Conservation (phyloP, 2,888 invertebrate species). For the Keiferia lycopersicella region DNA sequence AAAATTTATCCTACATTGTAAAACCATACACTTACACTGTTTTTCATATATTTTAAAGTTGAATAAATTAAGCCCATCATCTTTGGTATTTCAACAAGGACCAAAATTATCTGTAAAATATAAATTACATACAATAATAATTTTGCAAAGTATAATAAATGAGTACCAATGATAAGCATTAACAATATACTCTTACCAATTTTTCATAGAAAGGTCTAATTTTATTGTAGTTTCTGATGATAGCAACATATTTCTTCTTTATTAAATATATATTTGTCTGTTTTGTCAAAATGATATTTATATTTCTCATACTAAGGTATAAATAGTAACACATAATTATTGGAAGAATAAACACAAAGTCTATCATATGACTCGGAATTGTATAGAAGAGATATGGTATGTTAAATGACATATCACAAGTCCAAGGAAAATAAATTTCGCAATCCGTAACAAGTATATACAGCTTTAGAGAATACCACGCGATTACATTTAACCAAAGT, state of each 20-base stretch:
- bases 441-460: not conserved
- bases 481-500: no score
- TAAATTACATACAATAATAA: not conserved
- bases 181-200: not conserved
- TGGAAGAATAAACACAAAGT: not conserved
- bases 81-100: not conserved
- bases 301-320: not conserved
- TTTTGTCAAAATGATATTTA: no score
- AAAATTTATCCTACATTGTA: no score
- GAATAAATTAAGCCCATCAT: not conserved
- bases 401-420: no score
- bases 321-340: constrained; percentile 1
- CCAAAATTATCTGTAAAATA: not conserved
- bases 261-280: no score
- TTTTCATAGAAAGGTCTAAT: not conserved
- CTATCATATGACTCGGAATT: not conserved
- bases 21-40: not conserved
- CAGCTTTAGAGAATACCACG: not conserved
- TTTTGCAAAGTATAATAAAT: no score
- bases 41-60: not conserved
- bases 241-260: no score
- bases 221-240: not conserved
- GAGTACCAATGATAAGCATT: not conserved
- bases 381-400: not conserved
- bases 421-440: not conserved